Evolutionary conservation across 2,888 invertebrate genomes (phyloP), one percentile per base, ranked within the genome.

Genomic region (Patella depressa): DNA sequence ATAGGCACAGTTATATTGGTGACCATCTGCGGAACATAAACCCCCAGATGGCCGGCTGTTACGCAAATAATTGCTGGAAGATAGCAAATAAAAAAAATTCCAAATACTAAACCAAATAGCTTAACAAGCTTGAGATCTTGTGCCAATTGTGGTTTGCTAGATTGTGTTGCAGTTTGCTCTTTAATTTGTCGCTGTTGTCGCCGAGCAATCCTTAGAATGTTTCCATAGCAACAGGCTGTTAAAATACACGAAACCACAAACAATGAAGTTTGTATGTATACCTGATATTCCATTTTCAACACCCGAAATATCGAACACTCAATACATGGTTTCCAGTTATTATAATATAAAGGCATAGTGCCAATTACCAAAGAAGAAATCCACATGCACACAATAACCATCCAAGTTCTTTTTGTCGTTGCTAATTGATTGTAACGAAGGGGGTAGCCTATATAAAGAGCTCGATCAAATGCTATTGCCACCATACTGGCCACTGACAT

Each of bases 41-140:
- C 19, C 4, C 65, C 65, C 24, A 74, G 78, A 57, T 80, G 78
- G 65, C 78, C 81, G 19, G 80, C 19, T 29, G 76, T n/a, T 7
- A 74, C 71, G 9, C 76, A 29, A 24, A 79, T 29, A 34, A 80
- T n/a, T 17, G 77, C 71, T 24, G 82, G 82, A 17, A 53, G 71
- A 80, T 80, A 82, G 53, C 79, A 75, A 53, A 76, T 53, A 57
- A 80, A 79, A 73, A 80, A 82, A 1, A 82, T 54, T 9, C 80
- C 80, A 71, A 78, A 82, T 15, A 80, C 82, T 53, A 79, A 15
- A 53, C 78, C 54, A 34, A 82, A 72, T 73, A 79, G 53, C 59
- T 78, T 80, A 2, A 78, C 73, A 17, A 77, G 73, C 14, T 24
- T 65, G 65, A 65, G 65, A 14, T 65, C 65, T 4, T 65, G 11